phyloP scores from a whole-genome alignment of 2,113 vertebrate species.

The Rhizomys pruinosus region DNA sequence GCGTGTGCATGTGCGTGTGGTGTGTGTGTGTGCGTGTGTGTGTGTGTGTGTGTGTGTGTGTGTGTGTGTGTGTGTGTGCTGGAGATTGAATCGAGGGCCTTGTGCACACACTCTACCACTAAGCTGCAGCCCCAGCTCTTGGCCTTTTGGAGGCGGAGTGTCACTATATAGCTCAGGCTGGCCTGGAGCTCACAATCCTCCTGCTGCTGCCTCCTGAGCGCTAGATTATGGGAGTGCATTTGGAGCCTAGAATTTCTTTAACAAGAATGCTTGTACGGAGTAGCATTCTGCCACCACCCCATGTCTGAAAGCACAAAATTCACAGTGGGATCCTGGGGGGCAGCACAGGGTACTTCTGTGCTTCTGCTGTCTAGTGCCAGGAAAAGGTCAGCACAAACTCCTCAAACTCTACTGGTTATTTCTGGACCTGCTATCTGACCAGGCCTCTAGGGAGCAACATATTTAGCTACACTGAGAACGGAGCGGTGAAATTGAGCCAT shows the following conservation, averaged over 20 bases:
- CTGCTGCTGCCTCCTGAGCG: background rate
- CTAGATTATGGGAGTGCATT: background rate
- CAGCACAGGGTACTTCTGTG: background rate
- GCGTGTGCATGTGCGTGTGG: too few species aligned
- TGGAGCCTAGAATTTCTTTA: background rate
- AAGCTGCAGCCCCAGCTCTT: background rate
- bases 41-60: too few species aligned
- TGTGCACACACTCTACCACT: background rate
- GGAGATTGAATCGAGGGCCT: background rate
- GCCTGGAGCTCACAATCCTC: background rate
- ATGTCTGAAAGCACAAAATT: slow-evolving; percentile 17
- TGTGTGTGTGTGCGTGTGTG: too few species aligned
- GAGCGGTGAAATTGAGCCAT: slow-evolving; percentile 4
- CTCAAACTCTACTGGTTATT: slow-evolving; percentile 1
- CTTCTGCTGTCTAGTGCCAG: background rate
- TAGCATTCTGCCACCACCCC: background rate
- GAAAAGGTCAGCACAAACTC: slow-evolving; percentile 28
- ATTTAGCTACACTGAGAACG: slow-evolving; percentile 56
- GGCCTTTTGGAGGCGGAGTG: background rate
- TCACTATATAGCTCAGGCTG: background rate
- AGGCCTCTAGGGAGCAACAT: slow-evolving; percentile 4
- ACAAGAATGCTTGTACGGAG: background rate
- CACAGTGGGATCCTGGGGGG: background rate
- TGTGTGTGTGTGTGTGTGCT: too few species aligned
- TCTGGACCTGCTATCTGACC: slow-evolving; percentile 33